A percentile compares a stretch with the other conserved stretches of the same genome.
phyloP scores from a whole-genome alignment of 2,113 vertebrate species.

The Xenus cinereus region DNA sequence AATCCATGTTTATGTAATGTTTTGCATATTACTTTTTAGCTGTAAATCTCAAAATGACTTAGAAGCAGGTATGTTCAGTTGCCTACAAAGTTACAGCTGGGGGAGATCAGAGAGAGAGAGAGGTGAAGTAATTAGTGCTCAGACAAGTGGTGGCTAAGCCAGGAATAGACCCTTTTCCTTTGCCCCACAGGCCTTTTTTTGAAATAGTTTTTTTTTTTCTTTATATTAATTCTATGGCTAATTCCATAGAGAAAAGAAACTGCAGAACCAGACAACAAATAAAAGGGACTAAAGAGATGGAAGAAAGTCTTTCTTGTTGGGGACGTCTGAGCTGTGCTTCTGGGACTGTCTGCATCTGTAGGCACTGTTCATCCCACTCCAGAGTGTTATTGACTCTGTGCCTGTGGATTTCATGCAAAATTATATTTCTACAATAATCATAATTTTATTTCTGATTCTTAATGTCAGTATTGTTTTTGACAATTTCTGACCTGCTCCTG shows the following conservation, averaged over 20 bases:
- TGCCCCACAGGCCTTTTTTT: background rate
- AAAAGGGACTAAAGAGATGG: slow-evolving; percentile 35
- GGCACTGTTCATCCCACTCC: background rate
- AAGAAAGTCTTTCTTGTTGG: background rate
- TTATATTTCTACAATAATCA: slow-evolving; percentile 27
- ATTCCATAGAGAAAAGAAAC: slow-evolving; percentile 1
- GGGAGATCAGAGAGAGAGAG: background rate
- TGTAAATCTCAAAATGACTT: background rate
- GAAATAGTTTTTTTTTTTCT: slow-evolving; percentile 19
- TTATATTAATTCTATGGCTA: slow-evolving; percentile 46
- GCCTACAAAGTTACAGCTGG: background rate
- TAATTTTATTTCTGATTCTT: slow-evolving; percentile 44
- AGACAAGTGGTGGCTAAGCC: background rate
- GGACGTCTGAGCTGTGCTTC: background rate
- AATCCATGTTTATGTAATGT: background rate
- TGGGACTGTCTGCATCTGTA: slow-evolving; percentile 2
- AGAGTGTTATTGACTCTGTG: slow-evolving; percentile 30
- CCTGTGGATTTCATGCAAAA: slow-evolving; percentile 17
- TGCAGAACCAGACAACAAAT: slow-evolving; percentile 37
- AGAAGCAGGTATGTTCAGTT: background rate
- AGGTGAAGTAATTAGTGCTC: background rate
- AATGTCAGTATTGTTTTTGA: slow-evolving; percentile 32
- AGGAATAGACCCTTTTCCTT: background rate
- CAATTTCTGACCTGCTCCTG: slow-evolving; percentile 19
- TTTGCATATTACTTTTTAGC: background rate